Base-by-base conservation (phyloP, 2,113 vertebrate species). In the Riparia riparia region DNA sequence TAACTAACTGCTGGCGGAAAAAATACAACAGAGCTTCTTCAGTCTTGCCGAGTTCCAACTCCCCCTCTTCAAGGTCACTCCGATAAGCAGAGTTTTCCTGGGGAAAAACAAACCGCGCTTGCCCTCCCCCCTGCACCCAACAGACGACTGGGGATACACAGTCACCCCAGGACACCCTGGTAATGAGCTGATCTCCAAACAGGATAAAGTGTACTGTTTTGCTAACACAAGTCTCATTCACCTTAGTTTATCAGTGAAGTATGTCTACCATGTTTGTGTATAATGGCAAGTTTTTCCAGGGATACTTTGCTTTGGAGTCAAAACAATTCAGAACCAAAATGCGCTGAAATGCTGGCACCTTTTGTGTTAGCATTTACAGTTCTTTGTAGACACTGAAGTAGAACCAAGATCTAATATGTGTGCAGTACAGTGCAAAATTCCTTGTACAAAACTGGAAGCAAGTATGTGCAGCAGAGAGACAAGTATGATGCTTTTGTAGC, bases 281-380 rank as follows among this genome's bases (percentile, higher is more conserved):
- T 14, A 64, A 22, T 28, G 41, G 34, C 63, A 83, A n/a, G 24
- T 50, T 94, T 89, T 93, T 61, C 42, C 64, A 26, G 60, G n/a
- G 51, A 66, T 61, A 26, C 34, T 81, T 85, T 54, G 32, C 71
- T 86, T 69, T 88, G 53, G 47, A 83, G 37, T 49, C 37, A 56
- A 82, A 94, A 45, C 10, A 29, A 28, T 56, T 77, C 57, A 42
- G 41, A 91, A 93, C 44, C 21, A 69, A 85, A 85, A 91, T 69
- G 37, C n/a, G 57, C 50, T 53, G 45, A 86, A 58, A 49, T 21
- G 34, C 9, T 41, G 34, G 17, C 34, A 82, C 17, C 21, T 82
- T 93, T 54, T 80, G 28, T 64, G 34, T 63, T 82, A 37, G 44
- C 24, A 58, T 58, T 73, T 68, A 53, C 17, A 39, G 63, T 80